Percentiles rank a stretch among this genome's conserved stretches.
phyloP scores from a whole-genome alignment of 2,888 invertebrate species.

The Actias luna region DNA sequence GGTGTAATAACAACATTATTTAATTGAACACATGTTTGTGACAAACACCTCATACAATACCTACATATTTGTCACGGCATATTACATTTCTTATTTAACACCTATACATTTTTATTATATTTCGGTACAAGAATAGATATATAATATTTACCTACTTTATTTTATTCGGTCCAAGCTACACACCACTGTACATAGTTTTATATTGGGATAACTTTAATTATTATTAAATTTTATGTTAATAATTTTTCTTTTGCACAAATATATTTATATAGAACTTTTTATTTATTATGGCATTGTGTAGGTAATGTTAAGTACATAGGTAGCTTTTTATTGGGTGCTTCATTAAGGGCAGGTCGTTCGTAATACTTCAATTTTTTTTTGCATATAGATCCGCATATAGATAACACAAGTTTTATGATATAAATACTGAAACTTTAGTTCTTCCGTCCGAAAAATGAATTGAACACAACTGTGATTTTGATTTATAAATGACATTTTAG shows the following conservation, averaged over 20 bases:
- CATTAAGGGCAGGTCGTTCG: too few species aligned
- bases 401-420: background rate
- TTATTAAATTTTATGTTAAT: background rate
- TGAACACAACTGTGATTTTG: too few species aligned
- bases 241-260: too few species aligned
- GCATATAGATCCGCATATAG: background rate
- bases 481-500: too few species aligned
- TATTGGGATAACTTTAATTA: background rate
- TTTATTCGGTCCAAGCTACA: background rate
- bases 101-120: background rate
- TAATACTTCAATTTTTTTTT: background rate
- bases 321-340: too few species aligned
- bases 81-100: constrained; percentile 35
- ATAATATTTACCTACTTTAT: constrained; percentile 2
- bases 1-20: constrained; percentile 45
- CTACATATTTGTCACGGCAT: constrained; percentile 34
- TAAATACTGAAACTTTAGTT: too few species aligned
- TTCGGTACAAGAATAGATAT: background rate
- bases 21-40: constrained; percentile 43
- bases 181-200: background rate
- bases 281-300: background rate
- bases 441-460: too few species aligned
- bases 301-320: too few species aligned
- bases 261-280: background rate
- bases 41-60: constrained; percentile 30